phyloP scores from a whole-genome alignment of 2,888 invertebrate genomes.

The Acrobasis repandana region DNA sequence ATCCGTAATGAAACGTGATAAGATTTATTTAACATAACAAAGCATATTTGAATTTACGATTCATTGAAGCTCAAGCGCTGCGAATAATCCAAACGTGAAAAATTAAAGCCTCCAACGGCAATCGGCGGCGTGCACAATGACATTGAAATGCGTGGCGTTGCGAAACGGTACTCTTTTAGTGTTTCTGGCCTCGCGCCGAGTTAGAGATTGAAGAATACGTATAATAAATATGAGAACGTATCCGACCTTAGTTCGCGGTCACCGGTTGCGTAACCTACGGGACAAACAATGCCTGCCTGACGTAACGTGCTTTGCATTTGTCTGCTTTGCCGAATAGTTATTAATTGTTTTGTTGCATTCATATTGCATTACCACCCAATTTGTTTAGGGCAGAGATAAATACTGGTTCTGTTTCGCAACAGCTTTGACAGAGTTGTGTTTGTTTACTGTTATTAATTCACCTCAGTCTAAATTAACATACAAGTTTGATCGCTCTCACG shows the following conservation, averaged over 20 bases:
- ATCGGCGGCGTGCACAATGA: constrained; percentile 65
- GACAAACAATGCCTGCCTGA: constrained; percentile 72
- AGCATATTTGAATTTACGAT: neutral
- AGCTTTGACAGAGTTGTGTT: constrained; percentile 3
- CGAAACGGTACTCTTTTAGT: constrained; percentile 80
- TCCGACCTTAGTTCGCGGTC: constrained; percentile 79
- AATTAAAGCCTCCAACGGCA: constrained; percentile 44
- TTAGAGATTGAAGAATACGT: constrained; percentile 79
- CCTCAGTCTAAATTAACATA: neutral
- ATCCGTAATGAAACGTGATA: neutral
- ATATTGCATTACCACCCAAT: constrained; percentile 29
- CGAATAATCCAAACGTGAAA: constrained; percentile 11
- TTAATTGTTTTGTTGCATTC: constrained; percentile 39
- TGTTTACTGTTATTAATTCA: constrained; percentile 14
- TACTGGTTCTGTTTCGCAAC: constrained; percentile 18
- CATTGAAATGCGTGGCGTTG: constrained; percentile 75
- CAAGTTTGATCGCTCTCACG: constrained; percentile 9
- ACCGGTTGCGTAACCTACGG: constrained; percentile 69
- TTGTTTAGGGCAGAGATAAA: constrained; percentile 25
- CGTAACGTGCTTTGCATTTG: constrained; percentile 53
- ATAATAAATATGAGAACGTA: constrained; percentile 80
- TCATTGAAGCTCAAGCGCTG: neutral
- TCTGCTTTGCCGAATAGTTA: constrained; percentile 49
- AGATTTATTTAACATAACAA: neutral
- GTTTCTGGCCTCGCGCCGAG: constrained; percentile 65